These are phyloP conservation scores for Scolopax bukidnonensis DNA, from an alignment of 2,797 vertebrate species.

Conservation along the genomic window DNA sequence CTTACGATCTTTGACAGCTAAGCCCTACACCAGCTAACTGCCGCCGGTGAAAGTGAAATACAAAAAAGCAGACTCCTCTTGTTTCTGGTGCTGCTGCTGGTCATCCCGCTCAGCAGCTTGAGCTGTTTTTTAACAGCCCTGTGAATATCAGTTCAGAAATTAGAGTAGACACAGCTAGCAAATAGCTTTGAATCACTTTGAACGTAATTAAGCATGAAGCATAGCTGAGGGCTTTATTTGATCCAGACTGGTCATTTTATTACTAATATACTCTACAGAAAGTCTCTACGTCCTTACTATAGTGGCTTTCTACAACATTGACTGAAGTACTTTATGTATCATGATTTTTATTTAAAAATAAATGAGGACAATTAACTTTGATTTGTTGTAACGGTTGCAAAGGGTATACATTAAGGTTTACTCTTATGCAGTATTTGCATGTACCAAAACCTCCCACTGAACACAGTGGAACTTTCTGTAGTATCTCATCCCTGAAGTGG, in stretches of 20 bases:
- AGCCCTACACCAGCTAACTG: constrained; percentile 7
- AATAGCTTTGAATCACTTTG: constrained; percentile 63
- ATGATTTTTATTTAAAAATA: constrained; percentile 34
- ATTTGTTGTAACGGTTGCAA: constrained; percentile 7
- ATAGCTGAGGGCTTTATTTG: constrained; percentile 60
- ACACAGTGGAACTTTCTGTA: neutral
- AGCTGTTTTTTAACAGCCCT: neutral
- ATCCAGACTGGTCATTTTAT: constrained; percentile 66
- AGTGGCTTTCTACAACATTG: neutral
- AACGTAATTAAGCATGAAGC: constrained; percentile 61
- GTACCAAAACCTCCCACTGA: neutral
- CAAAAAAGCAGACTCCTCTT: neutral
- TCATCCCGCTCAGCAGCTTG: neutral
- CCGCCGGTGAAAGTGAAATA: neutral
- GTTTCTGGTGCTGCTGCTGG: constrained; percentile 21
- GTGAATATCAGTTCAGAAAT: constrained; percentile 45
- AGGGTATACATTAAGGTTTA: neutral
- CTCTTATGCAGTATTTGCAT: neutral
- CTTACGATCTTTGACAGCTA: constrained; percentile 65
- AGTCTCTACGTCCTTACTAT: neutral
- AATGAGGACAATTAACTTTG: constrained; percentile 27
- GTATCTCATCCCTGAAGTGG: constrained; percentile 27
- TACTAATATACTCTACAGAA: constrained; percentile 11
- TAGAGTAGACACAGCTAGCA: constrained; percentile 56
- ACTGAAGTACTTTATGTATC: neutral